These are phyloP conservation scores for Nasonia giraulti DNA, from an alignment of 1,140 invertebrate species.

Conservation along the genomic window DNA sequence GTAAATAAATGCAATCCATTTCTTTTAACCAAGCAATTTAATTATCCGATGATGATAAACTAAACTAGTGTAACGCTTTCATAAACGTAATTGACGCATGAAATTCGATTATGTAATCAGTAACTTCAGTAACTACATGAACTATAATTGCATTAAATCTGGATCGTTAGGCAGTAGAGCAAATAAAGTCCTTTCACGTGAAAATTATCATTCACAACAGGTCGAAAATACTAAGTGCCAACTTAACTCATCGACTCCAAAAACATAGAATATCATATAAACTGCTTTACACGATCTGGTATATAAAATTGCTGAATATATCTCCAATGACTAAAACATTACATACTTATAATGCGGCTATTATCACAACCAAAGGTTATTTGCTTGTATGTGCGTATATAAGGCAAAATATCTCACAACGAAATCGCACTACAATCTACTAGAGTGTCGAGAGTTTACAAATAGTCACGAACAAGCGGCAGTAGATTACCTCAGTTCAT, in stretches of 20 bases:
- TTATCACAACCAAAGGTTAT: neutral
- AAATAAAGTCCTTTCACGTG: neutral
- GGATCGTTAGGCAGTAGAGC: neutral
- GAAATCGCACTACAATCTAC: neutral
- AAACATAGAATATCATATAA: neutral
- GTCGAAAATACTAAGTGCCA: no score
- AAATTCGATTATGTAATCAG: neutral
- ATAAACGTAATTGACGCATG: neutral
- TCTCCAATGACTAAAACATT: neutral
- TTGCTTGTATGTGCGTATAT: neutral
- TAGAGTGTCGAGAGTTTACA: neutral
- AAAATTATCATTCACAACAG: neutral
- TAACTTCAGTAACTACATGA: neutral
- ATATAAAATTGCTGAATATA: neutral
- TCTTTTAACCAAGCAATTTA: neutral
- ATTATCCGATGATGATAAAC: neutral
- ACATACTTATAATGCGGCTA: neutral
- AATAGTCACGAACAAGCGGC: no score
- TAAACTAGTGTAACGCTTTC: neutral
- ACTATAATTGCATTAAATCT: no score
- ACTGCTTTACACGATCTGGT: neutral
- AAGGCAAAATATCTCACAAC: neutral
- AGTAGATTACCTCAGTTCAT: neutral
- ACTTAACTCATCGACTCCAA: neutral
- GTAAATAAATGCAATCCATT: no score